A percentile compares a stretch with the other conserved stretches of the same genome.
Evolutionary conservation across 2,797 vertebrate genomes (phyloP).

Genomic region (Premnoplex brunnescens): DNA sequence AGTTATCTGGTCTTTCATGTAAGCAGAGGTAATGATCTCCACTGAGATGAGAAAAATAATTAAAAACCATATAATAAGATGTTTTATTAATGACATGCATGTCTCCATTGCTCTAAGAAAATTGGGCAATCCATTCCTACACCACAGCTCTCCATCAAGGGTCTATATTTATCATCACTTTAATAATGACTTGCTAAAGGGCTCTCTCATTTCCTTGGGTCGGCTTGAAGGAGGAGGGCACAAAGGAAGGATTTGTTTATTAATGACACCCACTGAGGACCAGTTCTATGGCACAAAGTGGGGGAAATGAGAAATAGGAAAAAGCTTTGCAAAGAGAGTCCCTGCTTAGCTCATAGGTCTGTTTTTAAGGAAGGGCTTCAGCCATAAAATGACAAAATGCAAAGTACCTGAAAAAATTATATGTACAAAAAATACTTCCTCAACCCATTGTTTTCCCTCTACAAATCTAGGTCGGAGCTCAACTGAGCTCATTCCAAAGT

Average conservation of each 20-base stretch:
- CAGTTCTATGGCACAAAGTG: neutral
- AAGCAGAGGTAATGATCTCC: slow-evolving; percentile 27
- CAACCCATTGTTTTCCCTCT: neutral
- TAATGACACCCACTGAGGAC: neutral
- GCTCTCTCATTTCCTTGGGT: neutral
- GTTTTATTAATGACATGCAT: slow-evolving; percentile 31
- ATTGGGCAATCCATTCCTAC: slow-evolving; percentile 8
- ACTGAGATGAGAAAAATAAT: slow-evolving; percentile 62
- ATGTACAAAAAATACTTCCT: neutral
- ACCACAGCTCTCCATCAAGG: neutral
- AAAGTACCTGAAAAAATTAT: neutral
- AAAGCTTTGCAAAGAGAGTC: neutral
- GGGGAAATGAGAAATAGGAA: neutral
- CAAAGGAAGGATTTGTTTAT: slow-evolving; percentile 16
- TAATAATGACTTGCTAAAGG: neutral
- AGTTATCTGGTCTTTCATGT: slow-evolving; percentile 35
- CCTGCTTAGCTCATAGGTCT: neutral
- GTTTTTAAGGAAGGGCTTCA: neutral
- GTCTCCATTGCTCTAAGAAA: neutral
- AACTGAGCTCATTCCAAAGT: neutral
- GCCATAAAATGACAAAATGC: neutral
- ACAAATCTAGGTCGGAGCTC: neutral
- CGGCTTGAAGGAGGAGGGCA: neutral
- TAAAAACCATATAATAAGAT: slow-evolving; percentile 59
- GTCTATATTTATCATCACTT: neutral